These are phyloP conservation scores for Macrophya alboannulata DNA, from an alignment of 2,888 invertebrate species.

Conservation along the genomic window DNA sequence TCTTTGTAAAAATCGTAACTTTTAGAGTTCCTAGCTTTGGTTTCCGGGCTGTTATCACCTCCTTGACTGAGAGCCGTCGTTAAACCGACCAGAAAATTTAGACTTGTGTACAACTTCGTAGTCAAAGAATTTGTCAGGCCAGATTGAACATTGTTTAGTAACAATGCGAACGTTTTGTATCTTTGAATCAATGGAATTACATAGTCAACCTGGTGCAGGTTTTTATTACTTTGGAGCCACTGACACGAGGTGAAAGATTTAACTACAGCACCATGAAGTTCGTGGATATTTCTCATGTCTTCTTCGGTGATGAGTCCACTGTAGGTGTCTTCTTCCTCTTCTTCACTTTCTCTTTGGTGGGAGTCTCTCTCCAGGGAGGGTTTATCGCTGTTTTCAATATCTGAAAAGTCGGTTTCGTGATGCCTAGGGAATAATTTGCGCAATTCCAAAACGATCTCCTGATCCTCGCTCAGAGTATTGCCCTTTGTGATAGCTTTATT, in stretches of 20 bases:
- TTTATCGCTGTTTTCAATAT: constrained; percentile 81
- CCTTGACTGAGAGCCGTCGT: constrained; percentile 81
- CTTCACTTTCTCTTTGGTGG: constrained; percentile 66
- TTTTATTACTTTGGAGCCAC: constrained; percentile 82
- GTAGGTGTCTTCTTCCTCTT: constrained; percentile 69
- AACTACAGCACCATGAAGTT: constrained; percentile 84
- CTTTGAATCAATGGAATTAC: constrained; percentile 83
- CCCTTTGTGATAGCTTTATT: constrained; percentile 86
- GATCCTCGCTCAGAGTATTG: constrained; percentile 87
- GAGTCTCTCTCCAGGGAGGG: constrained; percentile 64
- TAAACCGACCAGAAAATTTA: constrained; percentile 82
- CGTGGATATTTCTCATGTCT: constrained; percentile 83
- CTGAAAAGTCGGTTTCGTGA: constrained; percentile 87
- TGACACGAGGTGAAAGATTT: constrained; percentile 83
- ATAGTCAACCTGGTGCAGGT: constrained; percentile 75
- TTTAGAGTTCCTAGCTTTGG: constrained; percentile 65
- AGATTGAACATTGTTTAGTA: constrained; percentile 82
- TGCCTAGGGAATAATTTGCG: constrained; percentile 87
- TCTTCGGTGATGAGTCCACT: constrained; percentile 80
- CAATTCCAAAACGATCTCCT: constrained; percentile 85
- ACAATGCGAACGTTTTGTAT: constrained; percentile 83
- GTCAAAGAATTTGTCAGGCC: constrained; percentile 83
- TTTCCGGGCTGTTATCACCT: constrained; percentile 70
- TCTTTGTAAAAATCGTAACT: constrained; percentile 91
- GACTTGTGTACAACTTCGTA: constrained; percentile 82